These are phyloP conservation scores for Sminthurides bifidus DNA, from an alignment of 1,140 invertebrate genomes.

Conservation along the genomic window DNA sequence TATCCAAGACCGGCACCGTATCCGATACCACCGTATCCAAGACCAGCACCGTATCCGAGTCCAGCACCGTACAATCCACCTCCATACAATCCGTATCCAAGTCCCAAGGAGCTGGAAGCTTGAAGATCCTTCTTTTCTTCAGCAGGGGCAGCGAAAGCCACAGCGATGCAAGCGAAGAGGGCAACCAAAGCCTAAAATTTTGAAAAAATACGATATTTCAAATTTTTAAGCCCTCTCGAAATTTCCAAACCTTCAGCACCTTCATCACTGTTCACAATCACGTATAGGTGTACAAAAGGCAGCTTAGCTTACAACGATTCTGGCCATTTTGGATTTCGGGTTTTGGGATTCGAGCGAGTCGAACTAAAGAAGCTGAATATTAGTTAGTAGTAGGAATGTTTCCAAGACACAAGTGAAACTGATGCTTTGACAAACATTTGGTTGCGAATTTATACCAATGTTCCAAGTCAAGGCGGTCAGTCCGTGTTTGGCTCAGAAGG, in stretches of 20 bases:
- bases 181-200: conserved; percentile 7
- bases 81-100: conserved; percentile 6
- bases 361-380: no score
- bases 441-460: background rate
- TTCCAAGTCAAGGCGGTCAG: background rate
- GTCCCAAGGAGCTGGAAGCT: conserved; percentile 1
- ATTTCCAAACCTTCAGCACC: no score
- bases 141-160: conserved; percentile 10
- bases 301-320: background rate
- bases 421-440: background rate
- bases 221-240: no score
- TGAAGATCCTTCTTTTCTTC: conserved; percentile 8
- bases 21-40: background rate
- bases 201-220: background rate
- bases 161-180: conserved; percentile 5
- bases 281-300: no score
- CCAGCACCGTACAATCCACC: background rate
- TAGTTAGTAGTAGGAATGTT: background rate
- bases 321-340: conserved; percentile 2
- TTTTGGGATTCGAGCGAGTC: background rate
- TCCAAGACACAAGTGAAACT: background rate
- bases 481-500: conserved; percentile 3
- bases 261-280: no score
- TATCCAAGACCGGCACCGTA: background rate
- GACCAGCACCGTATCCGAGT: background rate